Base-by-base conservation (phyloP, 1,140 invertebrate species). In the Sinonovacula constricta region DNA sequence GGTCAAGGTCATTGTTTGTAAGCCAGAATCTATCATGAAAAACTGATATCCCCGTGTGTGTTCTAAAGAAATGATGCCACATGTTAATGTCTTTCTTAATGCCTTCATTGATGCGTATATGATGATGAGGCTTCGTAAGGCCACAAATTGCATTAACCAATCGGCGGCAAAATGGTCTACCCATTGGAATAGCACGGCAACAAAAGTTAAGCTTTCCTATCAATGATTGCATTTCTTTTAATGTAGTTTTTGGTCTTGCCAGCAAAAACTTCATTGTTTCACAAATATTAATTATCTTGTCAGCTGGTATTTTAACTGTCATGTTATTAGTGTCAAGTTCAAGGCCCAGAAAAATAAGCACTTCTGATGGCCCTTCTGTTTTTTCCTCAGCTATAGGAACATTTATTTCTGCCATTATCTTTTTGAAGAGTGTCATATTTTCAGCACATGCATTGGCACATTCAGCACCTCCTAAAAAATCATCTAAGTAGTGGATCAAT, bases 121-220 rank as follows among this genome's bases (percentile, higher is more conserved):
- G 54, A 60, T 81, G 80, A 68, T 74, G 51, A 14, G 60, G 62
- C 62, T 80, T 62, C 15, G 54, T 34, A 0, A 70, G 34, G 28
- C 67, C 72, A 14, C 31, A 54, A 12, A 77, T 67, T 24, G 60
- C 45, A 60, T 69, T 30, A 65, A 68, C 71, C 14, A 84, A 26
- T 2, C 74, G 60, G 7, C 78, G 49, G 12, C 45, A 54, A 51
- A 82, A 84, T 18, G 81, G 49, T 4, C 77, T 31, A n/a, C 80
- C 80, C 31, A 68, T 28, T 3, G 49, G 31, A 1, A 82, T 51
- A 14, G 78, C 83, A 26, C 67, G 68, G 24, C 76, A 67, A 26
- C 57, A 59, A 67, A 82, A 82, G 45, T 76, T 75, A 18, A 83
- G 60, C 1, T 30, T n/a, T 15, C 83, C 83, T 2, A 79, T 74